phyloP scores from a whole-genome alignment of 2,888 invertebrate genomes.

The Eupithecia abbreviata region DNA sequence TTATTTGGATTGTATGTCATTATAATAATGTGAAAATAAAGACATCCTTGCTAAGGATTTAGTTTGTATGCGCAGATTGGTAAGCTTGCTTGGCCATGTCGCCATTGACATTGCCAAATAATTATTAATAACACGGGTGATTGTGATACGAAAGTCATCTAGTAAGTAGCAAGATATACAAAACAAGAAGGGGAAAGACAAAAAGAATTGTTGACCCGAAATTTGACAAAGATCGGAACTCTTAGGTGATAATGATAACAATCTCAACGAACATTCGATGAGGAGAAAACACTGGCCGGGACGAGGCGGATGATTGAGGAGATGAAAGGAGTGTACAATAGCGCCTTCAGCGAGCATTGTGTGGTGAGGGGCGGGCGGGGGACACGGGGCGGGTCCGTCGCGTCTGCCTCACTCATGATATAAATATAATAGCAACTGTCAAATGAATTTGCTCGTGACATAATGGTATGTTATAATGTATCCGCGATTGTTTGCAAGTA shows the following conservation, averaged over 20 bases:
- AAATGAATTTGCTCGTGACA: background rate
- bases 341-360: background rate
- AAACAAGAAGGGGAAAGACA: background rate
- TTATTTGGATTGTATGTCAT: background rate
- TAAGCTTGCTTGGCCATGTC: background rate
- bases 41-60: background rate
- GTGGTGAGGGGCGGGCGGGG: background rate
- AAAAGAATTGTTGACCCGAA: background rate
- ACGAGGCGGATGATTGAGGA: background rate
- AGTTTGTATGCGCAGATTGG: background rate
- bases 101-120: too few relatives aligned
- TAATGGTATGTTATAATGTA: background rate
- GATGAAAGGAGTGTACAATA: background rate
- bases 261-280: too few relatives aligned
- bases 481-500: background rate
- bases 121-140: too few relatives aligned
- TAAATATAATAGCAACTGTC: background rate
- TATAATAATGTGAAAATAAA: background rate
- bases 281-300: background rate
- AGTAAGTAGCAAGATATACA: too few relatives aligned
- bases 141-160: too few relatives aligned
- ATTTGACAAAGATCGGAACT: background rate
- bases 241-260: background rate
- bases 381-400: too few relatives aligned
- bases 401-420: background rate